Percentiles rank a stretch among this genome's conserved stretches.
Evolutionary conservation across 2,888 invertebrate genomes (phyloP).

Genomic region (Helobdella robusta): DNA sequence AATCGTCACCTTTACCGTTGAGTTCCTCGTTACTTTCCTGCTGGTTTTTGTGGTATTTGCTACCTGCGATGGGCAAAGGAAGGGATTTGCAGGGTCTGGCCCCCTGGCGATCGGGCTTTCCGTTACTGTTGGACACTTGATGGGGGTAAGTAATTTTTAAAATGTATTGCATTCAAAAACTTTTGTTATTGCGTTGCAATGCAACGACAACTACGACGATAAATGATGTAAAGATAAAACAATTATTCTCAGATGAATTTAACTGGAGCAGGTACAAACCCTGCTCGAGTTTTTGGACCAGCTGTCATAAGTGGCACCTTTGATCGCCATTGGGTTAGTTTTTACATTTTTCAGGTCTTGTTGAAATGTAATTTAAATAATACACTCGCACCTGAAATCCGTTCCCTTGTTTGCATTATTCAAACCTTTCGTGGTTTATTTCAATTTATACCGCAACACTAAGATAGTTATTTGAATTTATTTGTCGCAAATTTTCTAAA

Average conservation of each 20-base stretch:
- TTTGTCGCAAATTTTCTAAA: too few relatives aligned
- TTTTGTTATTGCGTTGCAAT: background rate
- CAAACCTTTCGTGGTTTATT: too few relatives aligned
- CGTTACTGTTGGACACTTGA: constrained; percentile 35
- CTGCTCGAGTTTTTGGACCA: constrained; percentile 77
- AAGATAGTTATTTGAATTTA: too few relatives aligned
- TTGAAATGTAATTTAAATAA: too few relatives aligned
- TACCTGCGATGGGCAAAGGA: constrained; percentile 32
- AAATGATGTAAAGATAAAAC: background rate
- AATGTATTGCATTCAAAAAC: background rate
- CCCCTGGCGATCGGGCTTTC: constrained; percentile 37
- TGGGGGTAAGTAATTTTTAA: constrained; percentile 32
- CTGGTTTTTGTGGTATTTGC: constrained; percentile 37
- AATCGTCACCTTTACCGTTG: constrained; percentile 31
- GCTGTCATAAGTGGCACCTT: constrained; percentile 66
- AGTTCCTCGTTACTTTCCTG: constrained; percentile 35
- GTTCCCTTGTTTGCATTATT: too few relatives aligned
- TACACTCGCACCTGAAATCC: too few relatives aligned
- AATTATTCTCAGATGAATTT: constrained; percentile 53
- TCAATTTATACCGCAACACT: too few relatives aligned
- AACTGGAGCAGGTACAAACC: constrained; percentile 84
- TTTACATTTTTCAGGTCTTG: too few relatives aligned
- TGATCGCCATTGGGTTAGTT: constrained; percentile 60
- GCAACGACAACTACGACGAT: background rate
- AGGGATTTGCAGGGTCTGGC: constrained; percentile 34